A percentile compares a stretch with the other conserved stretches of the same genome.
phyloP scores from a whole-genome alignment of 2,113 vertebrate species.

The Miniopterus natalensis region DNA sequence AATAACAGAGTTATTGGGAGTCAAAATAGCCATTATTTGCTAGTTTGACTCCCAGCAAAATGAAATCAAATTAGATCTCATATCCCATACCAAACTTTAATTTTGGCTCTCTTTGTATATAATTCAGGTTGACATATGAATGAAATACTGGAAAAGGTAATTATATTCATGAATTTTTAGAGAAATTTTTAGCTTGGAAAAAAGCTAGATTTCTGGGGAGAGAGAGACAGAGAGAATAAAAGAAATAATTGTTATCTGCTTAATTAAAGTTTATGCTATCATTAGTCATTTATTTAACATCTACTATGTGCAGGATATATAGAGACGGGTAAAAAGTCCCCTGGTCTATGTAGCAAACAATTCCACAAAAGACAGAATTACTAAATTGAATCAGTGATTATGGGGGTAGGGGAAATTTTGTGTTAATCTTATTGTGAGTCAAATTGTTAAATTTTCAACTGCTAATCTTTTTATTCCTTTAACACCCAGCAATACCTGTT shows the following conservation, averaged over 20 bases:
- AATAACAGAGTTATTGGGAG: neutral
- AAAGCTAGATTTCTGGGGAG: neutral
- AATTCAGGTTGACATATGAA: conserved; percentile 47
- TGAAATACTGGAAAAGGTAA: conserved; percentile 73
- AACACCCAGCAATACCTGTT: conserved; percentile 55
- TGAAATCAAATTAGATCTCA: conserved; percentile 40
- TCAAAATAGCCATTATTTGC: neutral
- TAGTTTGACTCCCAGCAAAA: conserved; percentile 42
- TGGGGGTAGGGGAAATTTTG: neutral
- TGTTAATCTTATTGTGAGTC: conserved; percentile 64
- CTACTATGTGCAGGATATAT: neutral
- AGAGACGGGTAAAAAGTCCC: conserved; percentile 14
- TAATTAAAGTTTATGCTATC: conserved; percentile 24
- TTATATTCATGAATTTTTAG: conserved; percentile 51
- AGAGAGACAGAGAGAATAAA: neutral
- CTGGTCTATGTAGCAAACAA: conserved; percentile 16
- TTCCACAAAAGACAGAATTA: conserved; percentile 31
- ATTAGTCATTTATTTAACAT: conserved; percentile 56
- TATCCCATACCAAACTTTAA: neutral
- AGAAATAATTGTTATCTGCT: conserved; percentile 3
- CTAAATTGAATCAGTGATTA: conserved; percentile 40
- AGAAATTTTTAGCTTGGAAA: neutral
- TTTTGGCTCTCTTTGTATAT: conserved; percentile 37
- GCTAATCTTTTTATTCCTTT: conserved; percentile 68
- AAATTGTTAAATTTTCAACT: conserved; percentile 59